These are phyloP conservation scores for Chelon labrosus DNA, from an alignment of 2,797 vertebrate genomes.

Conservation along the genomic window DNA sequence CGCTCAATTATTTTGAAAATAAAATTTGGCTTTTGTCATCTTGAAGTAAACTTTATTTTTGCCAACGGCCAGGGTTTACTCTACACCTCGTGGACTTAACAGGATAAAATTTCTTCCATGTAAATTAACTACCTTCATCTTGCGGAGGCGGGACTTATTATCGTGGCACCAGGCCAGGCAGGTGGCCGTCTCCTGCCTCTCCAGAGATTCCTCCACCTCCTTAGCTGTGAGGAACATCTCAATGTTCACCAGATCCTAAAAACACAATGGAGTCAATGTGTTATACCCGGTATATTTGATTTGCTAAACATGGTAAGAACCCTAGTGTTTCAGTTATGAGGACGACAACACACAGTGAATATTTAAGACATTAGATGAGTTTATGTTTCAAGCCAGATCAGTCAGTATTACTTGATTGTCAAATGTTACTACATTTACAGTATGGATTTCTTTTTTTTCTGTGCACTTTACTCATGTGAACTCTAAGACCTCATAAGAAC, in stretches of 20 bases:
- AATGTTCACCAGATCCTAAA: slow-evolving; percentile 97
- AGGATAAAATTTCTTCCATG: background rate
- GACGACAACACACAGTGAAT: background rate
- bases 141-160: slow-evolving; percentile 98
- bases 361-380: too few relatives aligned
- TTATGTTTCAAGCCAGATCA: too few relatives aligned
- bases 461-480: background rate
- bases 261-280: background rate
- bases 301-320: too few relatives aligned
- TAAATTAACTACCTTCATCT: slow-evolving; percentile 93
- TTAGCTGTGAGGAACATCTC: slow-evolving; percentile 99
- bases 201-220: slow-evolving; percentile 98
- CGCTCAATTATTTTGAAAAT: too few relatives aligned
- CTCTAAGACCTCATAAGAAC: background rate
- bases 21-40: too few relatives aligned
- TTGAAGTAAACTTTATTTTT: background rate
- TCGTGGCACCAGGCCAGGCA: slow-evolving; percentile 99
- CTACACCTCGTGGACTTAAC: background rate
- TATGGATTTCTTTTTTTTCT: background rate
- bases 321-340: too few relatives aligned
- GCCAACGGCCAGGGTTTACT: background rate
- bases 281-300: too few relatives aligned
- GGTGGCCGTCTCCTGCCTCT: slow-evolving; percentile 97
- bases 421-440: background rate
- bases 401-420: too few relatives aligned